A percentile compares a stretch with the other conserved stretches of the same genome.
Evolutionary conservation across 2,888 invertebrate species (phyloP).

Genomic region (Acronicta psi): DNA sequence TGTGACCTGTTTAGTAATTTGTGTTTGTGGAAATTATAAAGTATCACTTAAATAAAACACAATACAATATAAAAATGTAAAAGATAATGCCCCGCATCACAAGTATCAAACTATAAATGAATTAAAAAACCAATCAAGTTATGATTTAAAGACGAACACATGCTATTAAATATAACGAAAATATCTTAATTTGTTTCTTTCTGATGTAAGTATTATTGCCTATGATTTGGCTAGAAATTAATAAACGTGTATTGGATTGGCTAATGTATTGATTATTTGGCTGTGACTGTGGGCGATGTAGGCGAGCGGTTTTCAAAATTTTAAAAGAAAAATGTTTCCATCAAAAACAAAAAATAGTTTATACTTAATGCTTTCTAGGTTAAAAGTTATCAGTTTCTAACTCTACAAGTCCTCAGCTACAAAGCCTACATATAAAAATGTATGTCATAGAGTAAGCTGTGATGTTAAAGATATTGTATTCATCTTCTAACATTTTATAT

Average conservation of each 20-base stretch:
- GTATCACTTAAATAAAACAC: constrained; percentile 1
- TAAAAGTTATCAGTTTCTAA: too few relatives aligned
- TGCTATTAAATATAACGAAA: constrained; percentile 48
- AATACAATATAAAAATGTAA: constrained; percentile 11
- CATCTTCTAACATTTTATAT: too few relatives aligned
- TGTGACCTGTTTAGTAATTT: too few relatives aligned
- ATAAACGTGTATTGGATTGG: constrained; percentile 35
- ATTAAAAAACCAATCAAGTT: constrained; percentile 45
- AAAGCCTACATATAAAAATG: too few relatives aligned
- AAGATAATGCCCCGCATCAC: constrained; percentile 3
- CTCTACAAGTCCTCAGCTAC: too few relatives aligned
- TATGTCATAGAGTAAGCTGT: too few relatives aligned
- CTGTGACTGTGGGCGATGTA: constrained; percentile 13
- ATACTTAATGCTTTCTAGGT: too few relatives aligned
- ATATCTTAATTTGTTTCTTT: constrained; percentile 54
- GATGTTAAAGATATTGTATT: too few relatives aligned
- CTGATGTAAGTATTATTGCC: constrained; percentile 38
- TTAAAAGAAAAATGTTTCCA: too few relatives aligned
- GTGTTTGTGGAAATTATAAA: not conserved
- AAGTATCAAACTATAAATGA: constrained; percentile 43
- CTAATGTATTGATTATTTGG: constrained; percentile 25
- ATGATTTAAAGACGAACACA: constrained; percentile 52
- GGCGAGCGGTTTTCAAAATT: constrained; percentile 14
- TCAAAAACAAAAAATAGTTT: too few relatives aligned
- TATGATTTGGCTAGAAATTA: constrained; percentile 51